Base-by-base conservation (phyloP, 2,888 invertebrate species). In the Ectemnius cavifrons region DNA sequence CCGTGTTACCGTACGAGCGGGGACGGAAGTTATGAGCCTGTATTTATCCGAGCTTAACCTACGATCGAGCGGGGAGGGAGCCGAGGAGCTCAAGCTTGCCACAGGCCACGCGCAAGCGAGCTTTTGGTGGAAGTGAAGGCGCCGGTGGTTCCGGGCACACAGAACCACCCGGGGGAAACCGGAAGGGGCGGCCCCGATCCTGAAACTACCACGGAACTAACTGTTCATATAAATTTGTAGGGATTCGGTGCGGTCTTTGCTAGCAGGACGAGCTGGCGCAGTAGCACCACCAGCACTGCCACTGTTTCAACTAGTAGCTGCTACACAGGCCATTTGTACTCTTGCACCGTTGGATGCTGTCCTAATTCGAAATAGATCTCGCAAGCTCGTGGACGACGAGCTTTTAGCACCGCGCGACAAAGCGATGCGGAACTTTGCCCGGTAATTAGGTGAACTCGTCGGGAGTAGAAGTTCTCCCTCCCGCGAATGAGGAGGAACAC, bases 11-110 rank as follows among this genome's bases (percentile, higher is more conserved):
- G 47, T 20, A 46, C 45, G 45, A 60, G 13, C 52, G 37, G 16
- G 64, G 16, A 37, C 16, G 20, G 52, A 74, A 80, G 81, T 75
- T 72, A 80, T 73, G 80, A 76, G 74, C 61, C 71, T 76, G 79
- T 86, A 87, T 88, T 88, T 87, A 87, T 88, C 84, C 83, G 67
- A 72, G 84, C 83, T 86, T 87, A 87, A 82, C 84, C 82, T 77
- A 73, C 74, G 77, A 81, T 78, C 82, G 65, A 63, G 75, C 77
- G 66, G 67, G 23, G 75, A 76, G 66, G 67, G 23, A 23, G 23
- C 23, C 23, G 3, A 70, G 67, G 71, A 66, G 68, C 58, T 27
- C 64, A 67, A 77, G 57, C 28, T 20, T 52, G 56, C 63, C 63
- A 45, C 18, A 49, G 59, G 23, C 23, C 11, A 16, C 13, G 37